These are phyloP conservation scores for Brachionus sp. DNA, from an alignment of 1,140 invertebrate species.

Conservation along the genomic window DNA sequence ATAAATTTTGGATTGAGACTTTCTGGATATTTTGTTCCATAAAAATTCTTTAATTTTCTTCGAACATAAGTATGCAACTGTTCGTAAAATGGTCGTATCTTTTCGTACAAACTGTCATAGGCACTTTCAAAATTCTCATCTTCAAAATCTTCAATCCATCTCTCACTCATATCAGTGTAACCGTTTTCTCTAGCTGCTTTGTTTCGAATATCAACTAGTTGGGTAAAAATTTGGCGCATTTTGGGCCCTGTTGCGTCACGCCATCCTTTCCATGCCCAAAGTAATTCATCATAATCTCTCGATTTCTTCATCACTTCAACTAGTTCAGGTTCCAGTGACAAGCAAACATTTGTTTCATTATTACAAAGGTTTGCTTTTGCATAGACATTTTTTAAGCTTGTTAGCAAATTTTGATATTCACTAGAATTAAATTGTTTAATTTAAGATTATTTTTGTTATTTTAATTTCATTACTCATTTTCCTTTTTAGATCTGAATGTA, in stretches of 20 bases:
- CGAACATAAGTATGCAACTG: slow-evolving; percentile 57
- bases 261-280: slow-evolving; percentile 47
- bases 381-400: slow-evolving; percentile 49
- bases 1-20: slow-evolving; percentile 65
- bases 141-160: slow-evolving; percentile 52
- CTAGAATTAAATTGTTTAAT: not conserved
- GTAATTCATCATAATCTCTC: slow-evolving; percentile 50
- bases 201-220: slow-evolving; percentile 51
- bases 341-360: slow-evolving; percentile 20
- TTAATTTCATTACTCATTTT: slow-evolving; percentile 13
- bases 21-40: slow-evolving; percentile 47
- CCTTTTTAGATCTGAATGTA: not conserved
- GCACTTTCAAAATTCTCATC: slow-evolving; percentile 50
- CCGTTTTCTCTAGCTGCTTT: slow-evolving; percentile 52
- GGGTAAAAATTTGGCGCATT: slow-evolving; percentile 49
- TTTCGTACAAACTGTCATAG: slow-evolving; percentile 49
- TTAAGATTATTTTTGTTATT: slow-evolving; percentile 10
- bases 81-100: slow-evolving; percentile 53
- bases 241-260: slow-evolving; percentile 47
- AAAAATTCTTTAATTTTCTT: slow-evolving; percentile 48
- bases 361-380: slow-evolving; percentile 48
- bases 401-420: not conserved
- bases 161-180: slow-evolving; percentile 50
- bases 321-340: slow-evolving; percentile 49
- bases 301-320: slow-evolving; percentile 49